Conservation (phyloP, 2,888 invertebrate species). For the Pollenia griseotomentosa region DNA sequence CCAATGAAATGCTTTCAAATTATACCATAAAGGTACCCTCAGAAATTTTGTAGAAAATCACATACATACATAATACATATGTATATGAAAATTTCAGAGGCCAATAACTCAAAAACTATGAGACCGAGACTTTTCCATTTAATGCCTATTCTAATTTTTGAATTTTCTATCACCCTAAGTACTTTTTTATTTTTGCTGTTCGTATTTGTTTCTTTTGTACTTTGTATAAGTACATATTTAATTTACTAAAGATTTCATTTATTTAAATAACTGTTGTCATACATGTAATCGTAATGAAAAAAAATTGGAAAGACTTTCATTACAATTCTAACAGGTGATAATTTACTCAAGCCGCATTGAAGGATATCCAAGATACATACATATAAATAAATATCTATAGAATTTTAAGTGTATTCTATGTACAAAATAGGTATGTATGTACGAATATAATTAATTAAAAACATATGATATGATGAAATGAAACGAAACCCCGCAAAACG, state of each 20-base stretch:
- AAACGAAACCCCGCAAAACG: not conserved
- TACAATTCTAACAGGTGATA: slow-evolving; percentile 11
- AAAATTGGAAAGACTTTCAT: not conserved
- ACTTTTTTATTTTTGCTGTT: too few species aligned
- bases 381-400: not conserved
- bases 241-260: not conserved
- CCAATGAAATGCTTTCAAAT: too few species aligned
- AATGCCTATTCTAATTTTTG: too few species aligned
- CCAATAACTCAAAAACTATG: too few species aligned
- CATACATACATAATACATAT: too few species aligned
- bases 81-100: too few species aligned
- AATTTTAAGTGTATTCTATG: not conserved
- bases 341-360: not conserved
- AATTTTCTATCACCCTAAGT: too few species aligned
- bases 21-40: too few species aligned
- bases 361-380: not conserved
- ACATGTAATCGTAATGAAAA: not conserved
- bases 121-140: too few species aligned
- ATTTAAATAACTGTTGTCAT: not conserved
- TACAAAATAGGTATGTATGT: not conserved
- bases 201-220: too few species aligned
- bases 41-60: too few species aligned
- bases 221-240: not conserved
- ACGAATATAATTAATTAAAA: not conserved
- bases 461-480: not conserved